Evolutionary conservation across 2,888 invertebrate species (phyloP).

Genomic region (Apamea crenata): DNA sequence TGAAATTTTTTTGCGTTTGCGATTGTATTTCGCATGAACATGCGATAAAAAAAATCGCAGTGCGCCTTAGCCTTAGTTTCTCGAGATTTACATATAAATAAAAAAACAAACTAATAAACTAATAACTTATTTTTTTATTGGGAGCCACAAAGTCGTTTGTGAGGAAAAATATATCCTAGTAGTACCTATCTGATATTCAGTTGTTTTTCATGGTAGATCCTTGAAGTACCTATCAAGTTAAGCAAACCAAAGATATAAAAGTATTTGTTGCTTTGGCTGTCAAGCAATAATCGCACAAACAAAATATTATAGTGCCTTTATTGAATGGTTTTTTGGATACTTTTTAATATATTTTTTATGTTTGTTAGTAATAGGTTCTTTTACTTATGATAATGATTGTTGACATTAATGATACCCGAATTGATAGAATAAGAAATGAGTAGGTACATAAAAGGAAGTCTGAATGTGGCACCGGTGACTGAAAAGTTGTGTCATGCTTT

Average conservation of each 20-base stretch:
- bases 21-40: too few relatives aligned
- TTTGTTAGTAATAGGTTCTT: neutral
- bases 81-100: slow-evolving; percentile 2
- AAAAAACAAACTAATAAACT: too few relatives aligned
- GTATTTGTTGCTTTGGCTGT: neutral
- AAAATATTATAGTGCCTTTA: neutral
- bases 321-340: neutral
- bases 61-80: neutral
- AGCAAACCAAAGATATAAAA: slow-evolving; percentile 16
- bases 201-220: slow-evolving; percentile 6
- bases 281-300: neutral
- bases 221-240: neutral
- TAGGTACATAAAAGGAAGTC: neutral
- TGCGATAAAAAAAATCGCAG: neutral
- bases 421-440: neutral
- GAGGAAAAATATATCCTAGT: neutral
- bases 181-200: neutral
- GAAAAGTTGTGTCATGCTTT: too few relatives aligned
- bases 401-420: neutral
- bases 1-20: too few relatives aligned
- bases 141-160: neutral
- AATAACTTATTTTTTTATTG: slow-evolving; percentile 26
- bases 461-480: too few relatives aligned
- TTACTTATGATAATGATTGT: too few relatives aligned
- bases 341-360: neutral